These are phyloP conservation scores for Pteria penguin DNA, from an alignment of 2,888 invertebrate genomes.

Conservation along the genomic window DNA sequence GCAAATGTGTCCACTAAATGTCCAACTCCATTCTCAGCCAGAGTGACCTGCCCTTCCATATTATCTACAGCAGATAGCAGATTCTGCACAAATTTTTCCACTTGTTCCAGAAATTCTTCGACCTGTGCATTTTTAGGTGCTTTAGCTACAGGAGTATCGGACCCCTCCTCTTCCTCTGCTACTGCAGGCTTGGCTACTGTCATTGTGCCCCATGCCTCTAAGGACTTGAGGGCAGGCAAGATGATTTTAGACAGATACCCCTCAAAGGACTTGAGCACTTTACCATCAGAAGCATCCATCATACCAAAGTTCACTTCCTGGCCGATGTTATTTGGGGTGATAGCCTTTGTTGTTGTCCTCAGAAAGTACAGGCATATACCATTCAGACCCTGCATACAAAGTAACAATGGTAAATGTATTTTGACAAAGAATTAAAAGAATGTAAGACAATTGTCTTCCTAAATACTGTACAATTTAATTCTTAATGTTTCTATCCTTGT, in stretches of 20 bases:
- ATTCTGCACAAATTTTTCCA: constrained; percentile 78
- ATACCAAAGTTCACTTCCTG: constrained; percentile 78
- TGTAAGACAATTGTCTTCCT: no score
- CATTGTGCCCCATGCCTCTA: constrained; percentile 73
- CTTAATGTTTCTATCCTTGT: no score
- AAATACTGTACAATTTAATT: no score
- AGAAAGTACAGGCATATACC: constrained; percentile 79
- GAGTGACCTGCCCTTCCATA: constrained; percentile 79
- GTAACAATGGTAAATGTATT: no score
- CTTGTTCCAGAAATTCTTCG: constrained; percentile 78
- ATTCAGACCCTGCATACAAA: constrained; percentile 73
- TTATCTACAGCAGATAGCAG: constrained; percentile 76
- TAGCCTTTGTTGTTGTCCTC: constrained; percentile 74
- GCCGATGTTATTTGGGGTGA: constrained; percentile 76
- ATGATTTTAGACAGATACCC: constrained; percentile 93
- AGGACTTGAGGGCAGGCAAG: constrained; percentile 86
- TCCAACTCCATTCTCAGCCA: constrained; percentile 77
- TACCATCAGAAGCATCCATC: constrained; percentile 83
- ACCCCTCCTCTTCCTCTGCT: constrained; percentile 15
- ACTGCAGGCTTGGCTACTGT: background rate
- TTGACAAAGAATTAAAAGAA: no score
- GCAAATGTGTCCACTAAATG: constrained; percentile 74
- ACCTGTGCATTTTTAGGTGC: constrained; percentile 71
- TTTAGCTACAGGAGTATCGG: background rate
- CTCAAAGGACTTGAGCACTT: constrained; percentile 91